A percentile compares a stretch with the other conserved stretches of the same genome.
These are phyloP conservation scores for Calliphora vicina DNA, from an alignment of 1,140 invertebrate genomes.

Conservation along the genomic window DNA sequence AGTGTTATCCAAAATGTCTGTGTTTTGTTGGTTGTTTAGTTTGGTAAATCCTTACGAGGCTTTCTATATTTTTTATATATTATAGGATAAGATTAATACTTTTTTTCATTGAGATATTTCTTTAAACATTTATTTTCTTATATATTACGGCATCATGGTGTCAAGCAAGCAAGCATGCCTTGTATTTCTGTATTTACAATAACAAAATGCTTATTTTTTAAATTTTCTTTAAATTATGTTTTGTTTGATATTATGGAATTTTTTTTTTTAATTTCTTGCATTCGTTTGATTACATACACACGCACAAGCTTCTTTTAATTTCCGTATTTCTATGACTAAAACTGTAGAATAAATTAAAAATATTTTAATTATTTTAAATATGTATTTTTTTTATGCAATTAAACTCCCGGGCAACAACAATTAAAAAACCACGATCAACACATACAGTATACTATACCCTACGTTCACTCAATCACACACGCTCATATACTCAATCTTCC, in stretches of 20 bases:
- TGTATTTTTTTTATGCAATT: not conserved
- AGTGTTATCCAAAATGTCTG: not conserved
- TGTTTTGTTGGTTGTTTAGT: not conserved
- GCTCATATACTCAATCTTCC: not conserved
- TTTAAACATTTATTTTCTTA: not conserved
- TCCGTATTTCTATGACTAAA: not conserved
- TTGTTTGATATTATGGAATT: no score
- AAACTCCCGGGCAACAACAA: slow-evolving; percentile 28
- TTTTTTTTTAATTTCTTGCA: no score
- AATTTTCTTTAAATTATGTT: not conserved
- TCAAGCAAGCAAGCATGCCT: not conserved
- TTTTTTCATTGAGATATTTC: not conserved
- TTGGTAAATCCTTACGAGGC: not conserved
- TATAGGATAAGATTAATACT: slow-evolving; percentile 1
- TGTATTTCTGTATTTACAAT: not conserved
- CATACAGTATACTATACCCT: not conserved
- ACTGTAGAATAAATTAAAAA: not conserved
- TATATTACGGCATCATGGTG: not conserved
- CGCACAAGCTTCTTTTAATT: not conserved
- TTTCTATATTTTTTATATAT: not conserved
- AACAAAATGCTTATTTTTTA: not conserved
- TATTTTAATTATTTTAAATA: not conserved
- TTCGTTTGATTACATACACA: not conserved
- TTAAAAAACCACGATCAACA: not conserved
- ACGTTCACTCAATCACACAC: not conserved